Evolutionary conservation across 2,797 vertebrate genomes (phyloP).

Genomic region (Syngnathus acus): DNA sequence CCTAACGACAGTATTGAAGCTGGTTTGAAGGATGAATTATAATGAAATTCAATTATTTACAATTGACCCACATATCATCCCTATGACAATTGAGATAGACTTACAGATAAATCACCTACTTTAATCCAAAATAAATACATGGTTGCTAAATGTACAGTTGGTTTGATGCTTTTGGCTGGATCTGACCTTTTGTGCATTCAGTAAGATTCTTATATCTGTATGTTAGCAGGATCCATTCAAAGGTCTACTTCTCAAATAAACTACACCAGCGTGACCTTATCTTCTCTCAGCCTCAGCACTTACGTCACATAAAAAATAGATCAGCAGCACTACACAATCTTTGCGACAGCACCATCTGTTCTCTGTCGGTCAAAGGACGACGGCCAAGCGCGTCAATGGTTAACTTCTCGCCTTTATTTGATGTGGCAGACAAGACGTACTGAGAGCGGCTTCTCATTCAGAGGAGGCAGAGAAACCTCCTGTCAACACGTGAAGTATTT

Average conservation of each 20-base stretch:
- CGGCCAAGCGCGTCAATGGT: conserved; percentile 47
- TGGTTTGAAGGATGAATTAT: not conserved
- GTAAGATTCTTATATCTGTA: not conserved
- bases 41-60: not conserved
- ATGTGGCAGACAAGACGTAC: conserved; percentile 21
- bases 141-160: not conserved
- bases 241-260: conserved; percentile 19
- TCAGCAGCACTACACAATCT: conserved; percentile 50
- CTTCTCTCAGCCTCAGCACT: conserved; percentile 38
- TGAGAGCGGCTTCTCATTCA: conserved; percentile 9
- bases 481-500: conserved; percentile 34
- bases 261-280: conserved; percentile 13
- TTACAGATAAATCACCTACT: not conserved
- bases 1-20: no score
- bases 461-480: conserved; percentile 20
- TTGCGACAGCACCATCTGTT: conserved; percentile 59
- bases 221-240: not conserved
- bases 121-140: not conserved
- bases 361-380: conserved; percentile 34
- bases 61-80: not conserved
- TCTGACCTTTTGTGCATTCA: no score
- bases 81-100: not conserved
- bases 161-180: not conserved
- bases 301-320: conserved; percentile 56
- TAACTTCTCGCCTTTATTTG: conserved; percentile 41